These are phyloP conservation scores for Bombus consobrinus DNA, from an alignment of 1,140 invertebrate species.

Conservation along the genomic window DNA sequence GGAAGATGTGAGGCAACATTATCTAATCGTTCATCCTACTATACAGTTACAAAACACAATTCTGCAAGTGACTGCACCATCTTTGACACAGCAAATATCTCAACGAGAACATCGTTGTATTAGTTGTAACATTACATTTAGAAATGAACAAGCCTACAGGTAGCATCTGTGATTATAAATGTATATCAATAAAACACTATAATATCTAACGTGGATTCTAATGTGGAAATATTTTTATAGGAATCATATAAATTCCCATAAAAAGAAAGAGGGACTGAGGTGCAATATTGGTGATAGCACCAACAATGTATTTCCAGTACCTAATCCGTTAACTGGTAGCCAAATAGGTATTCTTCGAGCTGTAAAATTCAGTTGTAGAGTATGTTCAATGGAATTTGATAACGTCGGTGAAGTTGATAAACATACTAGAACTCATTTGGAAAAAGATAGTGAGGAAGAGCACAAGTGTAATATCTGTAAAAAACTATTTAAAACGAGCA, in stretches of 20 bases:
- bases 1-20: constrained; percentile 68
- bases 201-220: neutral
- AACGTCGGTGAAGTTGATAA: constrained; percentile 71
- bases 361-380: constrained; percentile 71
- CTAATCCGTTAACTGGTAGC: constrained; percentile 61
- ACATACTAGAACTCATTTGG: constrained; percentile 71
- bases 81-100: constrained; percentile 12
- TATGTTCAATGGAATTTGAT: constrained; percentile 71
- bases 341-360: constrained; percentile 67
- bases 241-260: constrained; percentile 66
- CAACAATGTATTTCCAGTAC: constrained; percentile 58
- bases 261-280: constrained; percentile 57
- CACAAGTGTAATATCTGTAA: constrained; percentile 72
- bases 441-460: constrained; percentile 48
- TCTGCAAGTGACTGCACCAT: constrained; percentile 21
- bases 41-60: constrained; percentile 34
- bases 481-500: constrained; percentile 60
- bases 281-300: constrained; percentile 42
- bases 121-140: constrained; percentile 68
- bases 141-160: constrained; percentile 70
- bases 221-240: constrained; percentile 52
- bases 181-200: neutral
- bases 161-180: constrained; percentile 29
- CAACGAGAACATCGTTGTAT: constrained; percentile 55
- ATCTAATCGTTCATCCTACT: constrained; percentile 42